phyloP scores from a whole-genome alignment of 2,888 invertebrate genomes.

The Melolontha melolontha region DNA sequence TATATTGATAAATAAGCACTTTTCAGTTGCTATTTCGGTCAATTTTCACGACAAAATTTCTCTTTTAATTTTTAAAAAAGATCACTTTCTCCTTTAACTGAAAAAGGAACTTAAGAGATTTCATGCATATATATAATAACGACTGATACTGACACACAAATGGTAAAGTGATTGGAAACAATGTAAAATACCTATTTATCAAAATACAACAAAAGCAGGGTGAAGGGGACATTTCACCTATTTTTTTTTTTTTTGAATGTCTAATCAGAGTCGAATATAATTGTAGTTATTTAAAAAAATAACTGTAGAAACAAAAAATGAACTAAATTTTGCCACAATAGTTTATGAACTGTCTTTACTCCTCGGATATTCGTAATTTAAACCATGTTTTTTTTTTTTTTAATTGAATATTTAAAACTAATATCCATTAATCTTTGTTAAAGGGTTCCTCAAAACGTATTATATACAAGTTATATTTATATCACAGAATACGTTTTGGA shows the following conservation, averaged over 20 bases:
- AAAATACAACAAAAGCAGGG: slow-evolving; percentile 46
- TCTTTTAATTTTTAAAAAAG: background rate
- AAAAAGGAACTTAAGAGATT: background rate
- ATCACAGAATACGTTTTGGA: slow-evolving; percentile 13
- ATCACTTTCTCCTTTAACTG: background rate
- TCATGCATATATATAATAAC: slow-evolving; percentile 3
- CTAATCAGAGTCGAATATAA: background rate
- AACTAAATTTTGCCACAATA: slow-evolving; percentile 1
- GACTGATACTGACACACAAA: no score
- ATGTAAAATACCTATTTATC: slow-evolving; percentile 54
- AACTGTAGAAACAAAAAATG: background rate
- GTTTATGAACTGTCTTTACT: background rate
- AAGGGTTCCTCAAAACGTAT: background rate
- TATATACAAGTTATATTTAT: background rate
- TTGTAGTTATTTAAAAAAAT: background rate
- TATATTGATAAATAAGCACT: slow-evolving; percentile 59
- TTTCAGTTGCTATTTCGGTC: slow-evolving; percentile 4
- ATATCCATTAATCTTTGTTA: no score
- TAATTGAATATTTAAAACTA: no score
- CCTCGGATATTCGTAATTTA: no score
- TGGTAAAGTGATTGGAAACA: background rate
- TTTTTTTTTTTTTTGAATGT: background rate
- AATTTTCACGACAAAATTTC: slow-evolving; percentile 4
- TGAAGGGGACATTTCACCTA: slow-evolving; percentile 42
- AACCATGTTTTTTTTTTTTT: no score